phyloP scores from a whole-genome alignment of 2,113 vertebrate genomes.

The Silurus glanis region DNA sequence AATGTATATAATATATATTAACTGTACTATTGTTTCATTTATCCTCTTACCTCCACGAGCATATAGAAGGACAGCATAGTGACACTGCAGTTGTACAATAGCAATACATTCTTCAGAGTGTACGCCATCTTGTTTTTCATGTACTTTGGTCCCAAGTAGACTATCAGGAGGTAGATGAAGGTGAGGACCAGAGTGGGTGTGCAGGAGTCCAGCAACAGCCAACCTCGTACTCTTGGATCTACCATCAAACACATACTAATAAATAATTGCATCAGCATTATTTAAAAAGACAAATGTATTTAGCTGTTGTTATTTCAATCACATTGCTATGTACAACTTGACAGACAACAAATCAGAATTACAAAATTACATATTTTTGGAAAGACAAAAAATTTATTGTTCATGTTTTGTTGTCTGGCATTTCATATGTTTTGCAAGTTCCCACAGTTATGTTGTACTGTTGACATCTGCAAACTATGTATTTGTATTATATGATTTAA shows the following conservation, averaged over 20 bases:
- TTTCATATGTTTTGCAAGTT: neutral
- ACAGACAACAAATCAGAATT: neutral
- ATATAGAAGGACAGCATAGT: conserved; percentile 84
- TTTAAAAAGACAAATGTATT: neutral
- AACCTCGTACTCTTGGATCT: conserved; percentile 85
- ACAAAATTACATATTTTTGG: neutral
- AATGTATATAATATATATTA: no score
- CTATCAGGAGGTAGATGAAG: conserved; percentile 74
- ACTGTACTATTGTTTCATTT: no score
- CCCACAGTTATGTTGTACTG: neutral
- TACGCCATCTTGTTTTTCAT: conserved; percentile 82
- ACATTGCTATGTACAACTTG: neutral
- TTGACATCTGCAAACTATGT: neutral
- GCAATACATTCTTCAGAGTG: conserved; percentile 77
- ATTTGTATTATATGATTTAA: neutral
- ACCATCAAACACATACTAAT: conserved; percentile 23
- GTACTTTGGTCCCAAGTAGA: conserved; percentile 79
- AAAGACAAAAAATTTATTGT: neutral
- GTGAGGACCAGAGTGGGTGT: conserved; percentile 81
- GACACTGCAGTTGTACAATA: conserved; percentile 81
- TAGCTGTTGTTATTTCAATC: neutral
- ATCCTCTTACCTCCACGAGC: conserved; percentile 79
- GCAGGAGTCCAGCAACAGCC: conserved; percentile 85
- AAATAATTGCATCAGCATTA: neutral
- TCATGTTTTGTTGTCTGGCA: neutral